Evolutionary conservation across 2,113 vertebrate species (phyloP), one percentile per base, ranked within the genome.

Genomic region (Thomomys bottae): DNA sequence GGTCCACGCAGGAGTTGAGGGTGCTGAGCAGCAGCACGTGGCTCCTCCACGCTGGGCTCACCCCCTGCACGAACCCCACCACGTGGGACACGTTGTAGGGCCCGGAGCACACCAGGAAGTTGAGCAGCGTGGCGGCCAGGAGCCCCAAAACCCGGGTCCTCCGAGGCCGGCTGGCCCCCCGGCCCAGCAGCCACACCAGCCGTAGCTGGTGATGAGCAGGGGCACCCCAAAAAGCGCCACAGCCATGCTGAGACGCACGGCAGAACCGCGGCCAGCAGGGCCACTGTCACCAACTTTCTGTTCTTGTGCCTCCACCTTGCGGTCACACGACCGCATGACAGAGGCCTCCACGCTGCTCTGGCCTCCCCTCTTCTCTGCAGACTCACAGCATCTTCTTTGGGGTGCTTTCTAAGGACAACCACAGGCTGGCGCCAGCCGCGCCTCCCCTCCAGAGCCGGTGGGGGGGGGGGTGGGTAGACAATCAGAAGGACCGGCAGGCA

Each of bases 181-280:
- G 89, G 83, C 97, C 90, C 0, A 99, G 96, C 30, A 96, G 75
- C 87, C 68, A 95, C 21, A 97, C 68, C 54, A 97, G 92, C 59
- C 40, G 87, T 93, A 97, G 68, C 84, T 67, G 32, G 94, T 97
- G 85, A 98, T 93, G 63, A 98, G 57, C 34, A 99, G 96, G 2
- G 98, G 98, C n/a, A 98, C 95, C 96, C 96, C 98, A 76, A 99
- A 99, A 2, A 99, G 97, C 4, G 98, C 97, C 49, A 98, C 66
- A 0, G 97, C 98, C 36, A 98, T 97, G 96, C 99, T 98, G 79
- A 99, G 96, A 4, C 98, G 97, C 2, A 99, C 97, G 0, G 98
- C 57, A 99, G 90, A 2, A 99, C 97, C 30, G 98, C 3, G 0
- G 91, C 20, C 72, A 99, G 94, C 96, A 99, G 98, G 1, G 45